Evolutionary conservation across 2,113 vertebrate genomes (phyloP).

Genomic region (Origma solitaria): DNA sequence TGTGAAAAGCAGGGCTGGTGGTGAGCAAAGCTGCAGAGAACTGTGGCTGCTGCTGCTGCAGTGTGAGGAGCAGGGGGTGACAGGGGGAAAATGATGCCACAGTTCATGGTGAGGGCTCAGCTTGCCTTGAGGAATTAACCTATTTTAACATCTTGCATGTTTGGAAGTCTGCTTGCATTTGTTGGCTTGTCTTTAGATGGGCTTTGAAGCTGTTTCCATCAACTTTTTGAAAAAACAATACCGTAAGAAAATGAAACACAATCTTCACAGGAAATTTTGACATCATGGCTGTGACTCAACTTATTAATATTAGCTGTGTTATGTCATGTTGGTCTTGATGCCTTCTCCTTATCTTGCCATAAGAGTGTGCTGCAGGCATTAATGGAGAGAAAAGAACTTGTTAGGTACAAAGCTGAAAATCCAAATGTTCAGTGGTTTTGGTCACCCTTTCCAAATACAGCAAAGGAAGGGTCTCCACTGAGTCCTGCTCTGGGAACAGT

Average conservation of each 20-base stretch:
- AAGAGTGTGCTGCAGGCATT: neutral
- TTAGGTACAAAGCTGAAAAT: neutral
- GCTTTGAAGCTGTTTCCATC: neutral
- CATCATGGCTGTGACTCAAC: neutral
- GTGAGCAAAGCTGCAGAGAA: neutral
- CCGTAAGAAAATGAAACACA: neutral
- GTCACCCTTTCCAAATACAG: neutral
- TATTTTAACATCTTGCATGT: rapidly evolving
- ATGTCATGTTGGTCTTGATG: neutral
- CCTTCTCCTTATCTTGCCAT: neutral
- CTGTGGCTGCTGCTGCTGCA: neutral
- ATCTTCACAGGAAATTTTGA: neutral
- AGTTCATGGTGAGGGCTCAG: neutral
- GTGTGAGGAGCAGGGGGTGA: neutral
- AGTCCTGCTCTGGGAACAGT: rapidly evolving
- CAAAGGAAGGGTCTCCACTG: neutral
- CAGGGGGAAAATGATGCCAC: neutral
- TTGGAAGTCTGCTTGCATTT: neutral
- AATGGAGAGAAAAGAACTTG: neutral
- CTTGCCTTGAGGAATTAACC: neutral
- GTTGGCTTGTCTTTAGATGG: neutral
- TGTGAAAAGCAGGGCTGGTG: neutral
- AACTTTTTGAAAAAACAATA: neutral
- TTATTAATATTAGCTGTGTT: neutral
- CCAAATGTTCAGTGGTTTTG: neutral